These are phyloP conservation scores for Neodiprion lecontei DNA, from an alignment of 1,140 invertebrate species.

Conservation along the genomic window DNA sequence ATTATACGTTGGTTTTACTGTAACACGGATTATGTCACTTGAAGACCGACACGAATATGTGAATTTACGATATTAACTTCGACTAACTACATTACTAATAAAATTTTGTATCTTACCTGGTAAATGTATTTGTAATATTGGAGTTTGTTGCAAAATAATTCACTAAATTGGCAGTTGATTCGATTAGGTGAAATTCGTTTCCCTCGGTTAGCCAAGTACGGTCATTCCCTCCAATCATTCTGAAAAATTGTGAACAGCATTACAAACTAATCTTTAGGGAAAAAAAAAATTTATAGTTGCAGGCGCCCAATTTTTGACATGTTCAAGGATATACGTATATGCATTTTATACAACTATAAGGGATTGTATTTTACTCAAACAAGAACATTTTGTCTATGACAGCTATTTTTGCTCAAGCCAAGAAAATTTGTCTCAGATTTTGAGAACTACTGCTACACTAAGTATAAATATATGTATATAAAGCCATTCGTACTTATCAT, in stretches of 20 bases:
- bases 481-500: constrained; percentile 67
- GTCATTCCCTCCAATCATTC: constrained; percentile 77
- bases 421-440: too few relatives aligned
- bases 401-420: too few relatives aligned
- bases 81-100: constrained; percentile 10
- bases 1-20: not conserved
- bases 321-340: not conserved
- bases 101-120: constrained; percentile 57
- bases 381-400: too few relatives aligned
- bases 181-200: constrained; percentile 78
- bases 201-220: constrained; percentile 78
- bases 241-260: constrained; percentile 43
- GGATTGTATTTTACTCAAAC: too few relatives aligned
- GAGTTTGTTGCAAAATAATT: constrained; percentile 66
- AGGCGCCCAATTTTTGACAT: too few relatives aligned
- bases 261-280: constrained; percentile 23
- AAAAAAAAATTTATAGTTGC: not conserved
- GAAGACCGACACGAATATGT: not conserved
- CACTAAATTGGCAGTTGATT: constrained; percentile 72
- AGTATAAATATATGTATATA: constrained; percentile 31
- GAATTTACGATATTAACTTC: not conserved
- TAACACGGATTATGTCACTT: not conserved
- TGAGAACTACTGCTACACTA: not conserved
- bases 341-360: not conserved
- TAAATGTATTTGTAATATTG: constrained; percentile 60